Evolutionary conservation across 2,113 vertebrate species (phyloP).

Genomic region (Ailuropoda melanoleuca): DNA sequence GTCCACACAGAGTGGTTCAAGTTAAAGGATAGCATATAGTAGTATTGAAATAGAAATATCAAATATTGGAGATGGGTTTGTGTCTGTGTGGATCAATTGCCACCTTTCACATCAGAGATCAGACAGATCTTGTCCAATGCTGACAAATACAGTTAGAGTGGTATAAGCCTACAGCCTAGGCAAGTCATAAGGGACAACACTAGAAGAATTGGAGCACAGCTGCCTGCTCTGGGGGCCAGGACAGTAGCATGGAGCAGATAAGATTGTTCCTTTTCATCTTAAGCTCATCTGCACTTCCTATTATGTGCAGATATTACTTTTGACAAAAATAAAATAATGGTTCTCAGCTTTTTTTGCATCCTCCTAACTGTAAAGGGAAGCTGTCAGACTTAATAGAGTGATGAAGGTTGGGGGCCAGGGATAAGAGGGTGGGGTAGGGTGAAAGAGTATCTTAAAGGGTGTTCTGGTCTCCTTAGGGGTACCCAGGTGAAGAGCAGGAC

Average conservation of each 20-base stretch:
- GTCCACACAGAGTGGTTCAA: not conserved
- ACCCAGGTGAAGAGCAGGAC: not conserved
- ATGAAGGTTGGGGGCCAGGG: not conserved
- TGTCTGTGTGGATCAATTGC: not conserved
- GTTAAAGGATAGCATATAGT: not conserved
- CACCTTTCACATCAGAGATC: not conserved
- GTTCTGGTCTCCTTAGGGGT: not conserved
- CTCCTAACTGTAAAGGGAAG: not conserved
- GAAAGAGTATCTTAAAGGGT: not conserved
- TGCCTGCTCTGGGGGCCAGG: not conserved
- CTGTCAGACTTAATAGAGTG: not conserved
- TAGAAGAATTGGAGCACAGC: not conserved
- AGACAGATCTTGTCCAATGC: not conserved
- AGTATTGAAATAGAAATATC: not conserved
- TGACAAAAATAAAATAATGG: not conserved
- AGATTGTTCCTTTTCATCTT: not conserved
- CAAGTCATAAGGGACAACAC: not conserved
- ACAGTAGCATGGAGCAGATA: not conserved
- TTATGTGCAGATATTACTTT: not conserved
- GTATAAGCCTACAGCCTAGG: not conserved
- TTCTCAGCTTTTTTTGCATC: not conserved
- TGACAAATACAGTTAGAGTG: not conserved
- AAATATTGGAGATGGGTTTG: not conserved
- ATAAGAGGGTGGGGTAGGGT: not conserved
- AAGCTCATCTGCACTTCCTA: not conserved